These are phyloP conservation scores for Nesoenas mayeri DNA, from an alignment of 2,113 vertebrate genomes.

Conservation along the genomic window DNA sequence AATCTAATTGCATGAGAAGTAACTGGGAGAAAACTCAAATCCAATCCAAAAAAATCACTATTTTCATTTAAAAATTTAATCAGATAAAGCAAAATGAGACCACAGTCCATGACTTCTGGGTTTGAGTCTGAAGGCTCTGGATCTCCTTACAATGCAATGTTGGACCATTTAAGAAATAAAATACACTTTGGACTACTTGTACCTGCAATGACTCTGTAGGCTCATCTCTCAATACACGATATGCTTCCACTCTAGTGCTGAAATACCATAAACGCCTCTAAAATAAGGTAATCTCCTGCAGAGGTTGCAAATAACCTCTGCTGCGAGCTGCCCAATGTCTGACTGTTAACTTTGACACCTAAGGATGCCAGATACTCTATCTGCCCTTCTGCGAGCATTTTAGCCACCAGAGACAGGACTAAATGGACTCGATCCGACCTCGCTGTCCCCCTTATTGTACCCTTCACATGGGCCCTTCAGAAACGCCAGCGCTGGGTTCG, in stretches of 20 bases:
- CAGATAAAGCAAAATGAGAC: background rate
- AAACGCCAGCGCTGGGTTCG: rapidly evolving
- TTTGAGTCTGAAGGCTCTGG: background rate
- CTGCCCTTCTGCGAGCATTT: background rate
- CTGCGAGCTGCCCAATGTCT: background rate
- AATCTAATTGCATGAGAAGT: background rate
- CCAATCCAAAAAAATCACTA: rapidly evolving
- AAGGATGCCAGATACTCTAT: background rate
- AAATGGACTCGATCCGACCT: rapidly evolving
- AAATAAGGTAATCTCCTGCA: background rate
- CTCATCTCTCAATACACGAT: background rate
- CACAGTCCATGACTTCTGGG: background rate
- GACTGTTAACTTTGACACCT: background rate
- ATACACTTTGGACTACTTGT: background rate
- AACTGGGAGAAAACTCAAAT: background rate
- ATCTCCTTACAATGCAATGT: background rate
- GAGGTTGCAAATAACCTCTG: background rate
- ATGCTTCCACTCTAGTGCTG: background rate
- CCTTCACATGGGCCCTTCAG: background rate
- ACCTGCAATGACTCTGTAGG: background rate
- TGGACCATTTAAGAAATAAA: background rate
- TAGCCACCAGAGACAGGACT: rapidly evolving
- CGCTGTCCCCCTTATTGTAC: rapidly evolving
- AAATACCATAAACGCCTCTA: background rate
- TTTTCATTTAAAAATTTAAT: background rate